These are phyloP conservation scores for Lateolabrax maculatus DNA, from an alignment of 2,797 vertebrate genomes.

Conservation along the genomic window DNA sequence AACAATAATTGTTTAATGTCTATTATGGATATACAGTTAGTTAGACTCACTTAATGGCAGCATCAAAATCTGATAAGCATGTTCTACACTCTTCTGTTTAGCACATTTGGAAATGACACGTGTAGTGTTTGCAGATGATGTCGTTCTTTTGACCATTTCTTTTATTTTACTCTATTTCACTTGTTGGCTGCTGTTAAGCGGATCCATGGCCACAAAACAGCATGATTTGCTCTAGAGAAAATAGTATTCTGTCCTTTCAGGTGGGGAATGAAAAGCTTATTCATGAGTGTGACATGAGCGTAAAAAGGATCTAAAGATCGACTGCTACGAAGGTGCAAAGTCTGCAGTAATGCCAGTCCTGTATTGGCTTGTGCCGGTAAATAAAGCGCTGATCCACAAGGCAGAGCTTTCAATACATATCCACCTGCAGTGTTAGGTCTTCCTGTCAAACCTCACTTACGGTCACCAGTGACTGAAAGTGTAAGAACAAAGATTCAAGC, in stretches of 20 bases:
- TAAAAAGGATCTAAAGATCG: constrained; percentile 28
- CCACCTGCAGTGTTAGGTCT: constrained; percentile 39
- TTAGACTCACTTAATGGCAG: neutral
- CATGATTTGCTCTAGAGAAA: neutral
- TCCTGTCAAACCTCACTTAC: constrained; percentile 50
- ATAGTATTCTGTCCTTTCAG: neutral
- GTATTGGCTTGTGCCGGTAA: constrained; percentile 32
- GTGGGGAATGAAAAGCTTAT: constrained; percentile 5
- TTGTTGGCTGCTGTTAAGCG: neutral
- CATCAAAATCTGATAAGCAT: neutral
- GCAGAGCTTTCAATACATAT: constrained; percentile 32
- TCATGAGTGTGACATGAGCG: constrained; percentile 16
- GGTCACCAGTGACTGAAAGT: constrained; percentile 37
- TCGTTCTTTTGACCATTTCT: neutral
- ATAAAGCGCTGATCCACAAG: constrained; percentile 54
- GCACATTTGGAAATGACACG: too few relatives aligned
- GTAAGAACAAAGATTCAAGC: constrained; percentile 47
- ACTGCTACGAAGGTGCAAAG: constrained; percentile 22
- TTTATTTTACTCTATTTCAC: neutral
- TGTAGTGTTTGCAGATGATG: neutral
- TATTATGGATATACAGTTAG: neutral
- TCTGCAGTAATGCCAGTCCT: constrained; percentile 33
- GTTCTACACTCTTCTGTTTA: neutral
- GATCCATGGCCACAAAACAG: constrained; percentile 3
- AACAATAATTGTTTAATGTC: neutral